phyloP scores from a whole-genome alignment of 2,888 invertebrate species.

The Dynastes hyllus region DNA sequence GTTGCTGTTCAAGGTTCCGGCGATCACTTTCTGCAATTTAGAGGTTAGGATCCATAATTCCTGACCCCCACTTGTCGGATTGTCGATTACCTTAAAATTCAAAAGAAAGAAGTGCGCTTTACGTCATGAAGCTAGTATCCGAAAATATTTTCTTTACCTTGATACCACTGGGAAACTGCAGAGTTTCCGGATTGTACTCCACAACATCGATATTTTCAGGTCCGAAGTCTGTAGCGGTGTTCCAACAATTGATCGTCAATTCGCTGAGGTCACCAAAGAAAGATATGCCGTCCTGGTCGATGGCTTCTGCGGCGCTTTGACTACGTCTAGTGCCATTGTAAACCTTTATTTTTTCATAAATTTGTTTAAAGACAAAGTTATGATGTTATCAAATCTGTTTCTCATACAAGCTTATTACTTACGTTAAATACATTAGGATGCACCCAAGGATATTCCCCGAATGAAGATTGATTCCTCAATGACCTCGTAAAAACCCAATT shows the following conservation, averaged over 20 bases:
- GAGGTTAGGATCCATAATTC: conserved; percentile 82
- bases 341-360: conserved; percentile 64
- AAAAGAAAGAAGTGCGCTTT: not conserved
- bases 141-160: conserved; percentile 70
- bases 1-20: conserved; percentile 73
- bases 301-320: conserved; percentile 83
- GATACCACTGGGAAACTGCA: conserved; percentile 84
- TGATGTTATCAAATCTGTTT: no score
- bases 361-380: no score
- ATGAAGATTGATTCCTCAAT: conserved; percentile 75
- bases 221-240: conserved; percentile 77
- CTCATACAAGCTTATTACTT: conserved; percentile 59
- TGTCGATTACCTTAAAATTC: conserved; percentile 72
- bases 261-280: conserved; percentile 82
- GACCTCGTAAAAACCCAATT: conserved; percentile 78
- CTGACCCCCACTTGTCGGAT: conserved; percentile 73
- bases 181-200: conserved; percentile 75
- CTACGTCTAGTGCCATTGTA: conserved; percentile 75
- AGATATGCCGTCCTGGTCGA: conserved; percentile 80
- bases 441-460: conserved; percentile 71
- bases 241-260: conserved; percentile 83
- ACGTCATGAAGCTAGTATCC: no score
- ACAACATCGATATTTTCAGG: conserved; percentile 74
- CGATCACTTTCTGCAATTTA: conserved; percentile 80
- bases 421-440: conserved; percentile 74